Base-by-base conservation (phyloP, 1,140 invertebrate genomes). In the Calosoma granatense region DNA sequence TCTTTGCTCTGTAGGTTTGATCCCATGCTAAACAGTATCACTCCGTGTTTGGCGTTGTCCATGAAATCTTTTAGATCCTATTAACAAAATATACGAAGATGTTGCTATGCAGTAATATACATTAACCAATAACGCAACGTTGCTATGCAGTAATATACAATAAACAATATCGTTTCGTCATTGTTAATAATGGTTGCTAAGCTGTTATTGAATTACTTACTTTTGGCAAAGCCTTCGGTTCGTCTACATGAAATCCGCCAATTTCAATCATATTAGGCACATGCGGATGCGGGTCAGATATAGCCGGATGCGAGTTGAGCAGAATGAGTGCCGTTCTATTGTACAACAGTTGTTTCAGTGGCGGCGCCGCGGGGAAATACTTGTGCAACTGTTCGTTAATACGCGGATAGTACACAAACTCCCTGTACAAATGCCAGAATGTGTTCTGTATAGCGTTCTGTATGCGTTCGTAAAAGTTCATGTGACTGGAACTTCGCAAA, bases 1-100 rank as follows among this genome's bases (percentile, higher is more conserved):
- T 72, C 64, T 23, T 73, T 67, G 2, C 72, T 64, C 58, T 74
- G 70, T 47, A 79, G 68, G 22, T 76, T 65, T 2, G 73, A 74
- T 15, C 80, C 80, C 54, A 81, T 65, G 56, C 73, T 76, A 56
- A 81, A 76, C 56, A 75, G 75, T 43, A 82, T 66, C 1, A 72
- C 74, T n/a, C 78, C 78, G 36, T 72, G 57, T 68, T 73, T 57
- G 1, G 76, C 68, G 17, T 72, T 67, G 59, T 79, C 75, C 57
- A 81, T 57, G 47, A 74, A 64, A 2, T 64, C 56, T 63, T 74
- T 66, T 4, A 80, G 57, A 58, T 79, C 71, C 73, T 78, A 66
- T n/a, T n/a, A n/a, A n/a, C n/a, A n/a, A n/a, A n/a, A n/a, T n/a
- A n/a, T n/a, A n/a, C n/a, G n/a, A n/a, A n/a, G n/a, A n/a, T n/a